Evolutionary conservation across 2,888 invertebrate species (phyloP), one percentile per base, ranked within the genome.

Genomic region (Apotomis capreana): DNA sequence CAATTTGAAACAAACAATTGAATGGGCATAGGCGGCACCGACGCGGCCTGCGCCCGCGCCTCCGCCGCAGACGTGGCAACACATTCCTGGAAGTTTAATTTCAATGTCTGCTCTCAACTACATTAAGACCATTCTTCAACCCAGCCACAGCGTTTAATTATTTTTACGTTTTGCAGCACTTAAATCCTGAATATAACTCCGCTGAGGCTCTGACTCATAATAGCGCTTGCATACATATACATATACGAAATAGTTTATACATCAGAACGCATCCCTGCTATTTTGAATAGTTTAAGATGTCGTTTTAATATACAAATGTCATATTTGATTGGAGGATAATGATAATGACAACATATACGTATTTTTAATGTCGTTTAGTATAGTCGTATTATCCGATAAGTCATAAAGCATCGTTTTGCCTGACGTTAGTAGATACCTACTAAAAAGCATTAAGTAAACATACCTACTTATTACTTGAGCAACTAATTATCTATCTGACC

Each of bases 51-150:
- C 68, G 61, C 59, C 26, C 46, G 69, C 63, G 62, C 46, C 40
- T 37, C 49, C 49, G 49, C 69, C 15, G 10, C 61, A 69, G 55
- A 62, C 67, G 52, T 70, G 69, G 74, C 72, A 69, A 77, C 76
- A 75, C 80, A 80, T 85, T 84, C 85, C 78, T 78, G 80, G 83
- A 83, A 84, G 82, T 81, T 80, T 79, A 80, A 82, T 81, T 78
- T 80, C 78, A 75, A 75, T 77, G 80, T 79, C 73, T 71, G 74
- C 81, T 79, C 79, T 78, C 76, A 78, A 78, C 80, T 75, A 80
- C 79, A 79, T 83, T 82, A 75, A 80, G 70, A 80, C 80, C 78
- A 81, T 83, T 83, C 81, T 77, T 74, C 74, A 78, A 75, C 69
- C 74, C 69, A 64, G 68, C 70, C 74, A 61, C 63, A 74, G 61